Evolutionary conservation across 2,113 vertebrate species (phyloP).

Genomic region (Colossoma macropomum): DNA sequence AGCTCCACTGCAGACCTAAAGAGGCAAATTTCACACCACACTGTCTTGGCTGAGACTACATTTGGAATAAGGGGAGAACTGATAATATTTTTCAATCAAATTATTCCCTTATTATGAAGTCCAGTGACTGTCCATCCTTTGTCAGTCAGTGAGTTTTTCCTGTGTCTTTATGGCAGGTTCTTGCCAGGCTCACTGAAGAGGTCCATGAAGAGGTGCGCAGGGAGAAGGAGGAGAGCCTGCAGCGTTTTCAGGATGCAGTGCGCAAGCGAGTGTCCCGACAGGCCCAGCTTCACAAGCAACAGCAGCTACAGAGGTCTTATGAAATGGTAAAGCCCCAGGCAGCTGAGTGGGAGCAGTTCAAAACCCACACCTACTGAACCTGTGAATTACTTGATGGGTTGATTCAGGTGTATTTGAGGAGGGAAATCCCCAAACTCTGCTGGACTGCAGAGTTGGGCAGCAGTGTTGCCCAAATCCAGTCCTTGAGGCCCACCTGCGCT

Average conservation of each 20-base stretch:
- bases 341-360: not conserved
- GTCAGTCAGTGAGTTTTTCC: not conserved
- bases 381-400: too few species aligned
- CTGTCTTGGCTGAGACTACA: too few species aligned
- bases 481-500: too few species aligned
- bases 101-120: too few species aligned
- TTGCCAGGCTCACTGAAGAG: slow-evolving; percentile 80
- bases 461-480: too few species aligned
- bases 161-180: slow-evolving; percentile 67
- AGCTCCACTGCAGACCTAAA: too few species aligned
- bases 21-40: too few species aligned
- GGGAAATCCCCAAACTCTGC: too few species aligned
- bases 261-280: slow-evolving; percentile 84
- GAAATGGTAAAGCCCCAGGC: slow-evolving; percentile 75
- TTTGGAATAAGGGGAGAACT: too few species aligned
- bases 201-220: slow-evolving; percentile 74
- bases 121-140: not conserved
- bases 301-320: slow-evolving; percentile 72
- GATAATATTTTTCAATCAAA: too few species aligned
- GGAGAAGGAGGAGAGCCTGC: slow-evolving; percentile 79
- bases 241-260: slow-evolving; percentile 85
- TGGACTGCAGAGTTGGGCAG: too few species aligned
- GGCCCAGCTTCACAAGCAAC: slow-evolving; percentile 68
- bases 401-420: too few species aligned
- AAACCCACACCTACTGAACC: not conserved